Evolutionary conservation across 2,888 invertebrate genomes (phyloP), one percentile per base, ranked within the genome.

Genomic region (Aspidiotus destructor): DNA sequence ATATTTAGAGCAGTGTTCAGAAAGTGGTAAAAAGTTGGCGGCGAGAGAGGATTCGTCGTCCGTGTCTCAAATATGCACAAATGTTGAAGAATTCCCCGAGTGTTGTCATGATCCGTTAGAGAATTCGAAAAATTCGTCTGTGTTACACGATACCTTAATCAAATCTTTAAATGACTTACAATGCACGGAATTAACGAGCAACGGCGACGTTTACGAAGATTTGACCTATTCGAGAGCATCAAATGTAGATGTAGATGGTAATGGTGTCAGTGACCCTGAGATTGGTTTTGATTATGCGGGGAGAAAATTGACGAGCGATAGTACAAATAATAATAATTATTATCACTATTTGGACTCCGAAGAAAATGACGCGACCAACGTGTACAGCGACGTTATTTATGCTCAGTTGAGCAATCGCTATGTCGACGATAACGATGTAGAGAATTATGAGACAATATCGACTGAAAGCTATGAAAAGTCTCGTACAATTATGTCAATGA

Each of bases 361-460:
- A 13, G 40, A 52, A 11, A 9, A 7, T 41, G n/a, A 42, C 1
- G 58, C 44, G n/a, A 44, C 16, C 8, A 67, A 68, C 61, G 60
- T 68, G 40, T 68, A 68, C 52, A 60, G 52, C n/a, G 60, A 60
- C 8, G 54, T 68, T 3, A 9, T 68, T 9, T 60, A 68, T 17
- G 60, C 60, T 7, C 40, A 68, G 54, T 11, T 53, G 60, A 10
- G 11, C 41, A n/a, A 42, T 15, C 10, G 58, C 17, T 15, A 40
- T n/a, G 60, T 28, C n/a, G 60, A n/a, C 10, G n/a, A 41, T 11
- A 6, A 1, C n/a, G 52, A 52, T 13, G 55, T 16, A 9, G 55
- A 55, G 16, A 55, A 55, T 16, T 55, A 55, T 16, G 55, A 55
- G 16, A 55, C 55, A 2, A 55, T 55, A 55, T 55, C 55, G 15